Evolutionary conservation across 2,888 invertebrate genomes (phyloP).

Genomic region (Lordiphosa fenestrarum): DNA sequence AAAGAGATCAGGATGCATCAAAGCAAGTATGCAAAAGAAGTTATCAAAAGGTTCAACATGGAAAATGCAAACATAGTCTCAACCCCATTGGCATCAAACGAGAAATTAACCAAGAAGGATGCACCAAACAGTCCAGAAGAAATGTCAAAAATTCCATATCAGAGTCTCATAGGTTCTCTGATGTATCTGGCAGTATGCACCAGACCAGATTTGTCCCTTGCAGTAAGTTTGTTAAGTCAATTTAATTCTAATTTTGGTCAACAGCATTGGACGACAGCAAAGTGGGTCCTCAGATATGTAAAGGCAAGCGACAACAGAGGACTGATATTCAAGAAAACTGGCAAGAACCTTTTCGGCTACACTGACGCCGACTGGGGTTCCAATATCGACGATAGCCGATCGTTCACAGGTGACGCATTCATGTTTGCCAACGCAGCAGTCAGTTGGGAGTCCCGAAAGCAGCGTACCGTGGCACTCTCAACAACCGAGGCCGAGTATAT

Average conservation of each 20-base stretch:
- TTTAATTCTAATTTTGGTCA: background rate
- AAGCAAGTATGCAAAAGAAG: too few relatives aligned
- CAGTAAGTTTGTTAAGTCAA: background rate
- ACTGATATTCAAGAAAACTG: too few relatives aligned
- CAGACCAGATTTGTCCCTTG: too few relatives aligned
- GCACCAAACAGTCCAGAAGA: background rate
- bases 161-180: too few relatives aligned
- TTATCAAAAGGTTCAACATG: too few relatives aligned
- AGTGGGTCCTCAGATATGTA: background rate
- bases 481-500: conserved; percentile 8
- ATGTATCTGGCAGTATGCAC: too few relatives aligned
- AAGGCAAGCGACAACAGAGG: background rate
- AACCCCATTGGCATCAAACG: background rate
- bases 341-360: background rate
- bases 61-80: too few relatives aligned
- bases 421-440: background rate
- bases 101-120: background rate
- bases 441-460: background rate
- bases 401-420: background rate
- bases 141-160: too few relatives aligned
- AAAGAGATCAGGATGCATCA: too few relatives aligned
- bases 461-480: too few relatives aligned
- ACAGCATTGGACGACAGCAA: background rate
- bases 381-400: background rate
- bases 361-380: conserved; percentile 3